A percentile compares a stretch with the other conserved stretches of the same genome.
Evolutionary conservation across 2,113 vertebrate species (phyloP).

Genomic region (Callorhinus ursinus): DNA sequence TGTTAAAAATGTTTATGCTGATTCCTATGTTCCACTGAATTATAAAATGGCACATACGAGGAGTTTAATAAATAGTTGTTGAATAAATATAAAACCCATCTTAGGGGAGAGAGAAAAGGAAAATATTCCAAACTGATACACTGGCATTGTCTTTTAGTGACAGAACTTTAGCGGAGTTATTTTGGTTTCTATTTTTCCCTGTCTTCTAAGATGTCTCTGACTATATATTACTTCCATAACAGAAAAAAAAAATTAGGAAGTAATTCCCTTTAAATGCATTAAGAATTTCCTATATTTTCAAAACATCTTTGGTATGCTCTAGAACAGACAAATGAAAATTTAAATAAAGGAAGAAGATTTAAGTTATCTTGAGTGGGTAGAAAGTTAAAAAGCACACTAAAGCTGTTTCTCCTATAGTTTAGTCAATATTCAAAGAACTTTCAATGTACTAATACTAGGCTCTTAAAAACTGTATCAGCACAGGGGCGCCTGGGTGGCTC

Average conservation of each 20-base stretch:
- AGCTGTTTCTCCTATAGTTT: slow-evolving; percentile 8
- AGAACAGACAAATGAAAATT: slow-evolving; percentile 41
- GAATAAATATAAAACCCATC: slow-evolving; percentile 41
- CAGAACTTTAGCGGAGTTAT: not conserved
- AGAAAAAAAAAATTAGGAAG: not conserved
- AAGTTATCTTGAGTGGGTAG: slow-evolving; percentile 39
- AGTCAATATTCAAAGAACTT: slow-evolving; percentile 63
- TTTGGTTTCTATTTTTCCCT: not conserved
- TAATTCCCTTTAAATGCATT: slow-evolving; percentile 50
- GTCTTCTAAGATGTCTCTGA: not conserved
- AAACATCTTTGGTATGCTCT: slow-evolving; percentile 2
- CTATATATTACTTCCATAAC: not conserved
- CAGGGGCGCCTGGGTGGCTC: not conserved
- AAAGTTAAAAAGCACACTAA: slow-evolving; percentile 59
- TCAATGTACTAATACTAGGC: not conserved
- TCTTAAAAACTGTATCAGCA: slow-evolving; percentile 51
- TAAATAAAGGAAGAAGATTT: slow-evolving; percentile 62
- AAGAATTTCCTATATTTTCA: slow-evolving; percentile 54
- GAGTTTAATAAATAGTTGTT: not conserved
- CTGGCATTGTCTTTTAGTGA: slow-evolving; percentile 16
- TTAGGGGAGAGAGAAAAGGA: not conserved
- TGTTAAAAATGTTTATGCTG: slow-evolving; percentile 23
- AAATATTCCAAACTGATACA: slow-evolving; percentile 32
- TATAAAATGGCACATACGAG: not conserved
- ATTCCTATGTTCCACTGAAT: not conserved